Conservation (phyloP, 2,888 invertebrate species). For the Mesorhabditis sp. region DNA sequence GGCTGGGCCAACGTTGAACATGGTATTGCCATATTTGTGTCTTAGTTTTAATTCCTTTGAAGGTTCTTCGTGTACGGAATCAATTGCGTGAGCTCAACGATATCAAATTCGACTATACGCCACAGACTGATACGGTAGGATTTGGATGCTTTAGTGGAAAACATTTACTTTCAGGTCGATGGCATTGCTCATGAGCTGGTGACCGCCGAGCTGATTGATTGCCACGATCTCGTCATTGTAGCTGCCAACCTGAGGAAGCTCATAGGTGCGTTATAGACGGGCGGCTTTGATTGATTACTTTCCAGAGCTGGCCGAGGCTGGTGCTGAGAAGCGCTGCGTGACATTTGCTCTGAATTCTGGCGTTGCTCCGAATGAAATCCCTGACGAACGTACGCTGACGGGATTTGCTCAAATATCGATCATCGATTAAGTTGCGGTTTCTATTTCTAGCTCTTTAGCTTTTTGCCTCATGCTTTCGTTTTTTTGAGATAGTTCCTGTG, state of each 20-base stretch:
- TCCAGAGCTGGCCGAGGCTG: conserved; percentile 44
- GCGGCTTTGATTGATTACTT: conserved; percentile 31
- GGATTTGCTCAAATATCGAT: conserved; percentile 96
- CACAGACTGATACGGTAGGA: conserved; percentile 46
- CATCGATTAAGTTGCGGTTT: conserved; percentile 65
- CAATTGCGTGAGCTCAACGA: conserved; percentile 86
- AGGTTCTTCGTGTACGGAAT: conserved; percentile 66
- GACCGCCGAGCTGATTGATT: conserved; percentile 88
- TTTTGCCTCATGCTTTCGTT: background rate
- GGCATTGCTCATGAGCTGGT: conserved; percentile 65
- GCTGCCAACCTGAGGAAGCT: conserved; percentile 85
- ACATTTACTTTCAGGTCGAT: conserved; percentile 51
- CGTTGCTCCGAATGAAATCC: conserved; percentile 61
- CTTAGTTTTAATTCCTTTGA: conserved; percentile 15
- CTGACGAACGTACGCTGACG: conserved; percentile 88
- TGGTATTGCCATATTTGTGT: background rate
- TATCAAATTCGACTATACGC: conserved; percentile 90
- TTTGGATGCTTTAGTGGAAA: background rate
- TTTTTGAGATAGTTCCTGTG: background rate
- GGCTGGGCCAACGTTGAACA: background rate
- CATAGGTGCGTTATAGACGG: conserved; percentile 66
- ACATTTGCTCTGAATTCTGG: conserved; percentile 63
- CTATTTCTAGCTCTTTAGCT: background rate
- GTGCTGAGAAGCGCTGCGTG: conserved; percentile 38
- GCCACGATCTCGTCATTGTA: conserved; percentile 83